Percentiles rank a stretch among this genome's conserved stretches.
Conservation (phyloP, 2,888 invertebrate species). For the Ectemnius continuus region DNA sequence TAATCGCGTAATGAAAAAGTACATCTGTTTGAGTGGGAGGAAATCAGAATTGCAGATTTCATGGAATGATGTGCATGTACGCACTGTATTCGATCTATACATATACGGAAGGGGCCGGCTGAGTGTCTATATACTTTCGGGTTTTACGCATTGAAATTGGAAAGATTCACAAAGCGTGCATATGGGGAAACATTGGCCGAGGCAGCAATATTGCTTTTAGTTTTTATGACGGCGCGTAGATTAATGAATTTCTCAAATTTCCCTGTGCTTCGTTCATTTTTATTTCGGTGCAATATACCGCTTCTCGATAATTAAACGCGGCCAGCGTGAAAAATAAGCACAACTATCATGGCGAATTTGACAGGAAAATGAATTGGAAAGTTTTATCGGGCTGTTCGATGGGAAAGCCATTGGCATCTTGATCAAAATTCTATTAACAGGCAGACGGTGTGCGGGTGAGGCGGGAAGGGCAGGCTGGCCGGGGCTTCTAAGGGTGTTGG, state of each 20-base stretch:
- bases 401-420: background rate
- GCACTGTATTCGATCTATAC: too few species aligned
- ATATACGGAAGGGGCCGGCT: too few species aligned
- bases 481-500: background rate
- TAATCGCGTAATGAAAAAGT: too few species aligned
- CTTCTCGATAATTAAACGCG: background rate
- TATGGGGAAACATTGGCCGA: conserved; percentile 22
- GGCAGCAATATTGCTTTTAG: conserved; percentile 14
- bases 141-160: conserved; percentile 31
- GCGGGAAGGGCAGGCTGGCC: background rate
- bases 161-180: conserved; percentile 30
- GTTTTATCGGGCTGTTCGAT: background rate
- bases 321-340: background rate
- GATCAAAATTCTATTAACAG: conserved; percentile 5
- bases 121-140: background rate
- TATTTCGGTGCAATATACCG: background rate
- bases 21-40: too few species aligned
- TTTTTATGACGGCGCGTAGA: conserved; percentile 30
- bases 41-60: too few species aligned
- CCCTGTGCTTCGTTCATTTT: background rate
- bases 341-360: background rate
- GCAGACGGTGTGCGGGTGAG: background rate
- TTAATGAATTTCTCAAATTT: conserved; percentile 25
- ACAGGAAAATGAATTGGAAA: background rate
- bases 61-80: too few species aligned